These are phyloP conservation scores for Sphecodes monilicornis DNA, from an alignment of 2,888 invertebrate genomes.

Conservation along the genomic window DNA sequence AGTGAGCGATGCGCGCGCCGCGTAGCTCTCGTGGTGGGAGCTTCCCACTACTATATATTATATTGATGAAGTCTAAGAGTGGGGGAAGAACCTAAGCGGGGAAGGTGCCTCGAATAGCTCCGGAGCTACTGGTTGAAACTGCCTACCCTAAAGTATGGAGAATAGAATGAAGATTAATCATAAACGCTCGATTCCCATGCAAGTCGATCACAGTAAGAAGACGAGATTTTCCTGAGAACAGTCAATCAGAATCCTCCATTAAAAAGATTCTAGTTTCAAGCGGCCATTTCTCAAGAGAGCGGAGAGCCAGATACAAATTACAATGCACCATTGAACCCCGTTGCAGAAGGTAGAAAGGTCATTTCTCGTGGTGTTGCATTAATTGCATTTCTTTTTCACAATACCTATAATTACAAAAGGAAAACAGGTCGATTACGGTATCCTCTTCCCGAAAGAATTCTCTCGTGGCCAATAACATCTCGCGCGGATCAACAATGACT, in stretches of 20 bases:
- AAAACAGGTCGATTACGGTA: constrained; percentile 12
- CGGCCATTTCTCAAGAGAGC: neutral
- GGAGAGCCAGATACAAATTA: neutral
- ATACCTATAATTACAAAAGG: constrained; percentile 7
- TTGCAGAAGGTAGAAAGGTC: neutral
- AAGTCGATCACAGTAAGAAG: too few species aligned
- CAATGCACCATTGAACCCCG: constrained; percentile 5
- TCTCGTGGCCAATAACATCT: constrained; percentile 3
- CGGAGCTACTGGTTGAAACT: too few species aligned
- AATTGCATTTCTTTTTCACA: neutral
- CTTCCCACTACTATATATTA: too few species aligned
- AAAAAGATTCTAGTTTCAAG: neutral
- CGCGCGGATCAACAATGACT: neutral
- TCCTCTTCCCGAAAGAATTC: neutral
- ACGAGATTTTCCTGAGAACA: neutral
- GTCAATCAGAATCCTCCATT: neutral
- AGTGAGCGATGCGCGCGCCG: too few species aligned
- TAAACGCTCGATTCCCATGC: too few species aligned
- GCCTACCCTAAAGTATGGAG: too few species aligned
- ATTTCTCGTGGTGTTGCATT: neutral
- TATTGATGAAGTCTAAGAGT: too few species aligned
- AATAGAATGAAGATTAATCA: too few species aligned
- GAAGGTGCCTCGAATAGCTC: too few species aligned
- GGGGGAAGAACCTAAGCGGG: too few species aligned
- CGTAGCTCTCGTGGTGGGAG: too few species aligned